These are phyloP conservation scores for Listronotus bonariensis DNA, from an alignment of 1,140 invertebrate genomes.

Conservation along the genomic window DNA sequence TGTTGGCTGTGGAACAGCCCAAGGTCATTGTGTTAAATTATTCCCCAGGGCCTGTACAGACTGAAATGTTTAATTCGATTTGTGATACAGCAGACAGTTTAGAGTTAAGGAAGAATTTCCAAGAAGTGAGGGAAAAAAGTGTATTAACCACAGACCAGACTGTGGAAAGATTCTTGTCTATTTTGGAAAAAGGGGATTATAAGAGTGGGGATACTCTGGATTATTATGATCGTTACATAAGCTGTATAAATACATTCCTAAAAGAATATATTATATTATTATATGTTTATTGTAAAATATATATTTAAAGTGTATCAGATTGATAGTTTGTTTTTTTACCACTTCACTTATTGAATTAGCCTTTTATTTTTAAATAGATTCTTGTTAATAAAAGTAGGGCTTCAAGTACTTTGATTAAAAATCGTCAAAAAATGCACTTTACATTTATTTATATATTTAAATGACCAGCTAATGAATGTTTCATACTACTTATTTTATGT, in stretches of 20 bases:
- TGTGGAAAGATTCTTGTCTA: constrained; percentile 70
- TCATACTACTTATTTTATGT: too few species aligned
- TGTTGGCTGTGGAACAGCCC: constrained; percentile 81
- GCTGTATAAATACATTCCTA: not conserved
- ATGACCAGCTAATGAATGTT: too few species aligned
- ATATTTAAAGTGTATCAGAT: not conserved
- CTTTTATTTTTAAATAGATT: too few species aligned
- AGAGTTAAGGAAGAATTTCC: constrained; percentile 66
- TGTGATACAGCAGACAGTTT: constrained; percentile 63
- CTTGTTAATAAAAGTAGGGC: too few species aligned
- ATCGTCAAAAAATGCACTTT: too few species aligned
- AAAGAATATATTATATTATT: not conserved
- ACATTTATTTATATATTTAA: too few species aligned
- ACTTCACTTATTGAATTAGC: not conserved
- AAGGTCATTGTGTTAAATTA: constrained; percentile 84
- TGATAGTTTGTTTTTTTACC: not conserved
- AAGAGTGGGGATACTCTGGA: constrained; percentile 84
- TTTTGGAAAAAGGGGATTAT: constrained; percentile 76
- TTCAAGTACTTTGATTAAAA: too few species aligned
- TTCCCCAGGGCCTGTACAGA: constrained; percentile 91
- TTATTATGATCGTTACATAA: constrained; percentile 71
- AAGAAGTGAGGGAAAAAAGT: constrained; percentile 60
- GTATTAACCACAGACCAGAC: constrained; percentile 79
- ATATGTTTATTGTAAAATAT: not conserved
- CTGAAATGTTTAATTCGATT: constrained; percentile 82